Conservation (phyloP, 2,888 invertebrate genomes). For the Hirtodrosophila cameraria region DNA sequence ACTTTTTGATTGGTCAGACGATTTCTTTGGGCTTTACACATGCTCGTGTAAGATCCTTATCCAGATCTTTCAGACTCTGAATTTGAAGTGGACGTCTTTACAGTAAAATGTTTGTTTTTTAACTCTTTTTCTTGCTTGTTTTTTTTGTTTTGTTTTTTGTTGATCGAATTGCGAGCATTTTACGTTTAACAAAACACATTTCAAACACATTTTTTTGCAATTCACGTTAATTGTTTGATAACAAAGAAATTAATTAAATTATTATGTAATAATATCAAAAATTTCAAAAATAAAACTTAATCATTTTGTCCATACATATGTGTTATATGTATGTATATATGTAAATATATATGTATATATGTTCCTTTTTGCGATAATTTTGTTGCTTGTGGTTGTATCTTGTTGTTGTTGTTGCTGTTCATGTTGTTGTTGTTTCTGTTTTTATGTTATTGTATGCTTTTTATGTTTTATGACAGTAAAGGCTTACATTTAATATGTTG, state of each 20-base stretch:
- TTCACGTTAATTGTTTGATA: conserved; percentile 37
- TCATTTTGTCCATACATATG: conserved; percentile 29
- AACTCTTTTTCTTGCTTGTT: not conserved
- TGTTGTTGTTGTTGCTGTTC: conserved; percentile 15
- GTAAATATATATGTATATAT: conserved; percentile 11
- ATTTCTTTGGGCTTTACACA: not conserved
- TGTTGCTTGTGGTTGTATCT: conserved; percentile 16
- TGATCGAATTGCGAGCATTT: conserved; percentile 25
- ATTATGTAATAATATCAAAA: conserved; percentile 59
- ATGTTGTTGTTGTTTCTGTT: conserved; percentile 5
- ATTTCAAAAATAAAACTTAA: conserved; percentile 57
- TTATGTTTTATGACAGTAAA: conserved; percentile 52
- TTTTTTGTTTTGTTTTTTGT: not conserved
- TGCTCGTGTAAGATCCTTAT: conserved; percentile 3
- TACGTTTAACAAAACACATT: conserved; percentile 18
- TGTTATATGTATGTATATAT: conserved; percentile 11
- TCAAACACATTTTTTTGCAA: conserved; percentile 32
- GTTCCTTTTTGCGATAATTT: conserved; percentile 27
- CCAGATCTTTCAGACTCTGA: not conserved
- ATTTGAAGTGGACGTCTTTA: not conserved
- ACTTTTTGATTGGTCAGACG: not conserved
- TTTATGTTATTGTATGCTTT: conserved; percentile 16
- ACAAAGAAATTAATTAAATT: conserved; percentile 60
- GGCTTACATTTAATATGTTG: conserved; percentile 56
- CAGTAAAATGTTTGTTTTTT: not conserved